Evolutionary conservation across 2,113 vertebrate genomes (phyloP), one percentile per base, ranked within the genome.

Genomic region (Pimephales promelas): DNA sequence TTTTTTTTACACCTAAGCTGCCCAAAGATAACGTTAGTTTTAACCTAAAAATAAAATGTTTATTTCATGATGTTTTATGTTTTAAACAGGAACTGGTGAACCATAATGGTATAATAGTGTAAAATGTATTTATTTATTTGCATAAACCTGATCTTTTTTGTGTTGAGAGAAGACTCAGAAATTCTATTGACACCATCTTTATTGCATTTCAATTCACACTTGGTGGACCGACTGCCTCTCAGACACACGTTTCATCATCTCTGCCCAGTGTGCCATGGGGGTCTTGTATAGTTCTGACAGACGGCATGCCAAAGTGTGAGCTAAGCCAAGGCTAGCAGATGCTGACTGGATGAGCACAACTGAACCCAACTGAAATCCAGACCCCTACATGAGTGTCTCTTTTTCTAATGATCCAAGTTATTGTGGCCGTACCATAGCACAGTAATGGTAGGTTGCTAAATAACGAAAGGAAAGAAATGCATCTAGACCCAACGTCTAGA

Each of bases 241-340:
- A 71, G 71, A 82, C 28, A 87, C 64, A 83, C 78, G 81, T 84
- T 85, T 85, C 79, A 87, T 81, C 49, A 26, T 64, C 72, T 83
- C 62, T 79, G 54, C 66, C 66, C 81, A 79, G 78, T 31, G 76
- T 84, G 84, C 78, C 66, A 82, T 59, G 47, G 56, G 72, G 64
- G 11, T 34, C 34, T 36, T 64, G 66, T 61, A 79, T 26, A 56
- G 64, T 72, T 59, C 45, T 83, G 70, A 73, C 59, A 64, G 83
- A 72, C 74, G 34, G 59, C 78, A 82, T 84, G 82, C 61, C 68
- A 85, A 73, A 10, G 43, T 20, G 47, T 73, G 22, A 7, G 79
- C 62, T 22, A 82, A 84, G 81, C 83, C 85, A 88, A 82, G 62
- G 52, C 54, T 62, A 66, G 36, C 84, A 84, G 78, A 71, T 71